Evolutionary conservation across 1,140 invertebrate species (phyloP).

Genomic region (Oreohelix idahoensis): DNA sequence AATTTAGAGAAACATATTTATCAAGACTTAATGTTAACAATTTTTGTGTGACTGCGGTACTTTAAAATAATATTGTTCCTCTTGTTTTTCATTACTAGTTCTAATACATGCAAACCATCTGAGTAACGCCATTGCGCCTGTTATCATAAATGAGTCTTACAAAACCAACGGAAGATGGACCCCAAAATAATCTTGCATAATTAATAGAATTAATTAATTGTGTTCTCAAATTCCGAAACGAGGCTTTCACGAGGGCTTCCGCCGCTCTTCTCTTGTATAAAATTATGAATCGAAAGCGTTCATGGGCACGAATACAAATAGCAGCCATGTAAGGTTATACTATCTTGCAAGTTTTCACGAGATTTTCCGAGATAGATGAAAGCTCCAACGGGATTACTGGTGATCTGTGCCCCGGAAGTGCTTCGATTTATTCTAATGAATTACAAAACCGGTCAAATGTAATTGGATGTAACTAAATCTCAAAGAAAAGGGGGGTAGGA

Average conservation of each 20-base stretch:
- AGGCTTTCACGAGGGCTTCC: not conserved
- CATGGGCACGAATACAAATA: constrained; percentile 39
- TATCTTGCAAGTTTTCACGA: constrained; percentile 34
- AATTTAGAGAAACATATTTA: too few relatives aligned
- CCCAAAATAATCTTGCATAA: not conserved
- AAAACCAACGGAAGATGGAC: not conserved
- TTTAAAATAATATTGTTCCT: too few relatives aligned
- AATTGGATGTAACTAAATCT: constrained; percentile 18
- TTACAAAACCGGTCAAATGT: constrained; percentile 26
- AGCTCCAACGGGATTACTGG: not conserved
- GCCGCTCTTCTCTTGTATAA: not conserved
- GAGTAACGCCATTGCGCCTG: too few relatives aligned
- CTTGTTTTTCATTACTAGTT: too few relatives aligned
- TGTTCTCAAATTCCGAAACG: not conserved
- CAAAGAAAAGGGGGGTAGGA: not conserved
- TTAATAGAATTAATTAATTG: not conserved
- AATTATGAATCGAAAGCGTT: constrained; percentile 31
- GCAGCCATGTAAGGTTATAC: constrained; percentile 39
- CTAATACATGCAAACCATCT: too few relatives aligned
- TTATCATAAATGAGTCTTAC: not conserved
- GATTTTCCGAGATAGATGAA: constrained; percentile 19
- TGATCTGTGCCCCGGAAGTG: constrained; percentile 1
- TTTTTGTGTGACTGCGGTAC: too few relatives aligned
- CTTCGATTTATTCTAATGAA: constrained; percentile 27
- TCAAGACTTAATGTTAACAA: too few relatives aligned